A percentile compares a stretch with the other conserved stretches of the same genome.
Evolutionary conservation across 2,113 vertebrate species (phyloP).

Genomic region (Dasyornis broadbenti): DNA sequence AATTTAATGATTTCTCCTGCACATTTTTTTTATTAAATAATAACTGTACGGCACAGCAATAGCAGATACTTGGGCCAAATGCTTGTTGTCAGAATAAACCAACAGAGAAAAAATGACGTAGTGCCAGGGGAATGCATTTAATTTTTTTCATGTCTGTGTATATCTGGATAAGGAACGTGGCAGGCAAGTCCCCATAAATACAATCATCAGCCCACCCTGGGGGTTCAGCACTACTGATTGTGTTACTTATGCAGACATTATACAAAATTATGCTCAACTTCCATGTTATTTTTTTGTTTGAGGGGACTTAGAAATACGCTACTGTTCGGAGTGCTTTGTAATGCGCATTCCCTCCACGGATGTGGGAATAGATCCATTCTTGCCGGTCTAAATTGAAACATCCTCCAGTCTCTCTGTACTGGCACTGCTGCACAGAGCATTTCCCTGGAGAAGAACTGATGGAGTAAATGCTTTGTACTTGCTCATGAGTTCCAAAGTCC

Average conservation of each 20-base stretch:
- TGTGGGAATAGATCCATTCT: neutral
- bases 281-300: neutral
- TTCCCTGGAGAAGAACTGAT: neutral
- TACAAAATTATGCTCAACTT: neutral
- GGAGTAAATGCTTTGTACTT: neutral
- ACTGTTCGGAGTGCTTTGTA: neutral
- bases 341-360: neutral
- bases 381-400: neutral
- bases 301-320: neutral
- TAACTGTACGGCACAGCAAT: neutral
- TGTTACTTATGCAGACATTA: neutral
- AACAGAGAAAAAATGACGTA: neutral
- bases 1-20: neutral
- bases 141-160: neutral
- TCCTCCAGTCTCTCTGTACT: neutral
- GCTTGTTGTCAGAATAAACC: neutral
- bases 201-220: neutral
- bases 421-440: fast-evolving
- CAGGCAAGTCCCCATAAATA: neutral
- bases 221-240: neutral
- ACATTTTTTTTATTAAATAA: neutral
- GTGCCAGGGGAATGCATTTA: neutral
- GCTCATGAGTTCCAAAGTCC: neutral
- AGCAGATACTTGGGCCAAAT: neutral
- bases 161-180: neutral